These are phyloP conservation scores for Chaetorhynchus papuensis DNA, from an alignment of 2,113 vertebrate genomes.

Conservation along the genomic window DNA sequence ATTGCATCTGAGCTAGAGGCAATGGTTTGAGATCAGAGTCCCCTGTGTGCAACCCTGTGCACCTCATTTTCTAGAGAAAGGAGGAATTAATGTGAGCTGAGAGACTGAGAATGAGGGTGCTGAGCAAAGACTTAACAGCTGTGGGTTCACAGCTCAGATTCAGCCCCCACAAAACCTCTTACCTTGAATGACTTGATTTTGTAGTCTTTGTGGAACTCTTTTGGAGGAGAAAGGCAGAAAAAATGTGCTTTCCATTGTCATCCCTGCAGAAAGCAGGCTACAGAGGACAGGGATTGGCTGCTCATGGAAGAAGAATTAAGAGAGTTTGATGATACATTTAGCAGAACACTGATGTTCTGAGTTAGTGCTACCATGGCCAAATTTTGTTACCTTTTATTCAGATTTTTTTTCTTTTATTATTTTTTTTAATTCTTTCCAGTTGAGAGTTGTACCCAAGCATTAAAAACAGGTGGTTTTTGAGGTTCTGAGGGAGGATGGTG, in stretches of 20 bases:
- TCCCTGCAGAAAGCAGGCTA: background rate
- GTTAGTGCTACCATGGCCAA: background rate
- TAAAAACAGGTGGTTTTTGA: background rate
- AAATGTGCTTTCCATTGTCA: fast-evolving
- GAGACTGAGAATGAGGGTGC: background rate
- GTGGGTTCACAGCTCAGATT: background rate
- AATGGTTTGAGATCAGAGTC: background rate
- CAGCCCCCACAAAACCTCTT: background rate
- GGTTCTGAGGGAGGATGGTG: background rate
- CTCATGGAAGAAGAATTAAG: background rate
- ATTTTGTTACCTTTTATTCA: background rate
- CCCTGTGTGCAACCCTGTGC: background rate
- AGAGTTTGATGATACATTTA: too few relatives aligned
- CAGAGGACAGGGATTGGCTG: background rate
- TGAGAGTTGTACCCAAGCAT: background rate
- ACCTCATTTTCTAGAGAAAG: background rate
- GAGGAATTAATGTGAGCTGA: background rate
- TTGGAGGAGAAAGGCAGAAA: background rate
- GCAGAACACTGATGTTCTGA: fast-evolving
- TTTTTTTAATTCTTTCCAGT: background rate
- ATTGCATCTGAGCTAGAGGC: background rate
- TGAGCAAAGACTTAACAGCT: background rate
- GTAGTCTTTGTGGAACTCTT: background rate
- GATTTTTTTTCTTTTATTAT: background rate
- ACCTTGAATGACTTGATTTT: background rate